Percentiles rank a stretch among this genome's conserved stretches.
These are phyloP conservation scores for Drosophila repletoides DNA, from an alignment of 1,140 invertebrate genomes.

Conservation along the genomic window DNA sequence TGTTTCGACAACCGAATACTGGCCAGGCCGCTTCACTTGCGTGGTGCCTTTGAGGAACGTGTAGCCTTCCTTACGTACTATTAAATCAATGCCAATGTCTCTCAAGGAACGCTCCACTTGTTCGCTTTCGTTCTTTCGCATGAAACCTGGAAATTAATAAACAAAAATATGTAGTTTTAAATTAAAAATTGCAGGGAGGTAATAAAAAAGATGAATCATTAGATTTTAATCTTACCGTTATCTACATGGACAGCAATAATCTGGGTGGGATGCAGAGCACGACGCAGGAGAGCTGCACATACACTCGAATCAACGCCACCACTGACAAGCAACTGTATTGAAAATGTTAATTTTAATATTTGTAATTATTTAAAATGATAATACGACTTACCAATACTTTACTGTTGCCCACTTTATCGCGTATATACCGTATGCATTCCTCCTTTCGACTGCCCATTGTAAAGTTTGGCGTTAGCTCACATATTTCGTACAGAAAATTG, in stretches of 20 bases:
- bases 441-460: constrained; percentile 94
- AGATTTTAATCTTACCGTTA: constrained; percentile 87
- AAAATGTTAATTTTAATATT: not conserved
- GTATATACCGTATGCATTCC: constrained; percentile 97
- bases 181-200: too few relatives aligned
- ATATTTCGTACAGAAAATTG: constrained; percentile 97
- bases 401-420: constrained; percentile 93
- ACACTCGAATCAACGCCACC: constrained; percentile 99
- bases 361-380: not conserved
- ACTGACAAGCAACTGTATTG: constrained; percentile 91
- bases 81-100: constrained; percentile 93
- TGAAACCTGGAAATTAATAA: constrained; percentile 87
- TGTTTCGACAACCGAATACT: constrained; percentile 86
- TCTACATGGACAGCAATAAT: constrained; percentile 98
- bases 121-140: constrained; percentile 97
- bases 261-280: constrained; percentile 94
- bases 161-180: too few relatives aligned
- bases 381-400: constrained; percentile 94
- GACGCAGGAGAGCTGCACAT: constrained; percentile 96
- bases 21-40: constrained; percentile 84
- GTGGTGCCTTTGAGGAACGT: constrained; percentile 92
- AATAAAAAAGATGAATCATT: too few relatives aligned
- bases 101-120: constrained; percentile 93
- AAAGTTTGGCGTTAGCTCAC: constrained; percentile 92
- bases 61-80: constrained; percentile 89